These are phyloP conservation scores for Balearica regulorum DNA, from an alignment of 2,797 vertebrate species.

Conservation along the genomic window DNA sequence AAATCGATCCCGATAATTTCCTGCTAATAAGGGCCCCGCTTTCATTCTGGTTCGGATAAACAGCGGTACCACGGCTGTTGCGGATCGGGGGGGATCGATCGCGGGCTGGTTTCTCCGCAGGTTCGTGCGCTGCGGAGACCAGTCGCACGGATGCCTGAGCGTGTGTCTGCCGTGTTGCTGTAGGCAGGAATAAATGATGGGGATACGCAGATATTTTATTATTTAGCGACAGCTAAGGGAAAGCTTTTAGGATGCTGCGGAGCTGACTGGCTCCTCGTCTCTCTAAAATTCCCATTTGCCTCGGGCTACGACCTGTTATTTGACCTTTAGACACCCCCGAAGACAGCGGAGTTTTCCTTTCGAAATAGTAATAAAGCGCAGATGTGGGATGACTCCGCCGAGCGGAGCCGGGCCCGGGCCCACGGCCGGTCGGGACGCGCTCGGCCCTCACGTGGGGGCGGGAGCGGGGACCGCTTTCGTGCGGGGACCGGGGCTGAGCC, in stretches of 20 bases:
- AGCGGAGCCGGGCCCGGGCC: background rate
- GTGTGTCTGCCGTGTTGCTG: background rate
- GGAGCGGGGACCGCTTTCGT: background rate
- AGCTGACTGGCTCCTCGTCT: background rate
- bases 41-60: background rate
- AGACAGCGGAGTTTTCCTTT: background rate
- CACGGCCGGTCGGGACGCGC: background rate
- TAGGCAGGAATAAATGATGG: background rate
- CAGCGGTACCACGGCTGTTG: background rate
- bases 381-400: background rate
- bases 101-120: background rate
- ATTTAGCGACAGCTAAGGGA: background rate
- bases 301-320: constrained; percentile 3
- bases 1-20: background rate
- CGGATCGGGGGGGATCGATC: background rate
- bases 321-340: constrained; percentile 19
- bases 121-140: background rate
- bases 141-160: background rate
- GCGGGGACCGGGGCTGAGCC: background rate
- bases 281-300: constrained; percentile 2
- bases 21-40: background rate
- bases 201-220: background rate
- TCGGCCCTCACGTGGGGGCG: background rate
- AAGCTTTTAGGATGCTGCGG: background rate
- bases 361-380: background rate